Percentiles rank a stretch among this genome's conserved stretches.
Conservation (phyloP, 2,113 vertebrate genomes). For the Urocynchramus pylzowi region DNA sequence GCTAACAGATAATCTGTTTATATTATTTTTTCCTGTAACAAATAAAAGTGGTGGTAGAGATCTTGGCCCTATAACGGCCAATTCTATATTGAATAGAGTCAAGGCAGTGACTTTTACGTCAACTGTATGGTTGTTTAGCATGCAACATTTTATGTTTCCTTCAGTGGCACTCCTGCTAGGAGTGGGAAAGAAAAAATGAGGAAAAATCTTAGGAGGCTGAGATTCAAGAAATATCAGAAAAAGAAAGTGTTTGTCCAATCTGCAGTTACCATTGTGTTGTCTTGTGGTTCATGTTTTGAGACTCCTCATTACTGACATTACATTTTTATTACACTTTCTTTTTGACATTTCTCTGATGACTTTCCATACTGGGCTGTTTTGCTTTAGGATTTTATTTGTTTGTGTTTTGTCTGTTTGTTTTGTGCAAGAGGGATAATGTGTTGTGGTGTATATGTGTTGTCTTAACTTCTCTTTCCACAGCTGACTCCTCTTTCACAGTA, state of each 20-base stretch:
- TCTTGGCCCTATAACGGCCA: neutral
- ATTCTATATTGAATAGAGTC: neutral
- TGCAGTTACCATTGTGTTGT: neutral
- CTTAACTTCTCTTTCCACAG: neutral
- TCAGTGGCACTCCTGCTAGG: neutral
- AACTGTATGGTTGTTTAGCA: accelerated
- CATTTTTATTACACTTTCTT: neutral
- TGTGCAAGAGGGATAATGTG: neutral
- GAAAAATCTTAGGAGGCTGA: neutral
- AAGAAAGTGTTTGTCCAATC: neutral
- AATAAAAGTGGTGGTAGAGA: neutral
- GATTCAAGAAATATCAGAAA: neutral
- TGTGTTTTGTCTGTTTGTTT: neutral
- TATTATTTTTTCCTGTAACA: neutral
- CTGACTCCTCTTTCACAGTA: neutral
- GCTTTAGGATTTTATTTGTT: neutral
- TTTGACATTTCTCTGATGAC: neutral
- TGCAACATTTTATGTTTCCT: neutral
- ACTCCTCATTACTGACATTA: neutral
- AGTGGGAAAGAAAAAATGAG: neutral
- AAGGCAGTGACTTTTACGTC: neutral
- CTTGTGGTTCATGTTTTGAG: neutral
- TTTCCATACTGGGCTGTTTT: neutral
- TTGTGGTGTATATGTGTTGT: neutral
- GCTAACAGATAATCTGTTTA: neutral